These are phyloP conservation scores for Tachina lurida DNA, from an alignment of 2,888 invertebrate genomes.

Conservation along the genomic window DNA sequence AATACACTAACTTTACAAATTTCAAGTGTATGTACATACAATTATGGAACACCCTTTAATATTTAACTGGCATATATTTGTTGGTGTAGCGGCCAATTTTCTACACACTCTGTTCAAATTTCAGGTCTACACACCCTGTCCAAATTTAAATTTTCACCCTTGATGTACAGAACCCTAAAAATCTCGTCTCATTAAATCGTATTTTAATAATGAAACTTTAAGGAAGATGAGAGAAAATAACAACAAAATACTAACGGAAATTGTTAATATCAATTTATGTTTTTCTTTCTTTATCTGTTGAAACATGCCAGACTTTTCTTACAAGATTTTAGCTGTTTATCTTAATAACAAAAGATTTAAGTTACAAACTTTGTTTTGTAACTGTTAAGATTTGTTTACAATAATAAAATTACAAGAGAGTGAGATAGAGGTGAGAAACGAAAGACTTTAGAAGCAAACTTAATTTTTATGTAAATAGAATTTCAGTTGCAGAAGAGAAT, in stretches of 20 bases:
- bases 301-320: not conserved
- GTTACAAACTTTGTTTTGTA: not conserved
- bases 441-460: not conserved
- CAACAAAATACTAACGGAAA: not conserved
- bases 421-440: not conserved
- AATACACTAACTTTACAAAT: too few species aligned
- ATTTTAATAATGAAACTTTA: conserved; percentile 14
- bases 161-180: too few species aligned
- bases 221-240: not conserved
- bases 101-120: too few species aligned
- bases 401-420: too few species aligned
- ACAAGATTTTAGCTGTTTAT: not conserved
- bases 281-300: not conserved
- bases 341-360: conserved; percentile 7
- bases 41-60: too few species aligned
- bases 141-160: too few species aligned
- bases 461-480: not conserved
- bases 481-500: too few species aligned
- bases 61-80: too few species aligned
- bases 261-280: conserved; percentile 11
- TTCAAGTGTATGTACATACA: too few species aligned
- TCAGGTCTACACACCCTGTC: too few species aligned
- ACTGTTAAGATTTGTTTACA: not conserved
- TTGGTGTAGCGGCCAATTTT: too few species aligned
- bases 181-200: not conserved